Evolutionary conservation across 2,797 vertebrate species (phyloP).

Genomic region (Pogonophryne albipinna): DNA sequence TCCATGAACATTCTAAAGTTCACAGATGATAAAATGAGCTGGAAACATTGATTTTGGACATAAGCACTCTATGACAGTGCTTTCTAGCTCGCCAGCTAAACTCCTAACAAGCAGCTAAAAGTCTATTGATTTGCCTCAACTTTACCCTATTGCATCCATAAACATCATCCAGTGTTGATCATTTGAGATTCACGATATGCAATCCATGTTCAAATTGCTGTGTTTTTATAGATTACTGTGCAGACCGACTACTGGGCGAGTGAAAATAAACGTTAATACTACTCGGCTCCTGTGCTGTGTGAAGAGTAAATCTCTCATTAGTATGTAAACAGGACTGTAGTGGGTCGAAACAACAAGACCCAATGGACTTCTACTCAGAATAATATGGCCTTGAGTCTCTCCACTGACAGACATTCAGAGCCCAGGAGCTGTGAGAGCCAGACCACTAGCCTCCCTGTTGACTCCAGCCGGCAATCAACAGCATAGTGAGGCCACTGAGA

Average conservation of each 20-base stretch:
- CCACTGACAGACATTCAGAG: conserved; percentile 72
- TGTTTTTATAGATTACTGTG: conserved; percentile 62
- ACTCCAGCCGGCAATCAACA: conserved; percentile 74
- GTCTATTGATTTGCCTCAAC: conserved; percentile 67
- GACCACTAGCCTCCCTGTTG: conserved; percentile 71
- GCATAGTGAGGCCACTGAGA: conserved; percentile 66
- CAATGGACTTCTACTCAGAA: conserved; percentile 73
- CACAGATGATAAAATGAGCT: conserved; percentile 45
- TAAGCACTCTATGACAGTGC: conserved; percentile 42
- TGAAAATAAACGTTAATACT: conserved; percentile 44
- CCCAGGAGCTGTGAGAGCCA: conserved; percentile 64
- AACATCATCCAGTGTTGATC: conserved; percentile 51
- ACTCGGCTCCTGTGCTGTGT: conserved; percentile 41
- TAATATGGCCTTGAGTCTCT: conserved; percentile 77
- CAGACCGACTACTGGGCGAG: conserved; percentile 35
- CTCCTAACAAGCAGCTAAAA: conserved; percentile 59
- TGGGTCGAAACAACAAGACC: conserved; percentile 78
- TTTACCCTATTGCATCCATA: conserved; percentile 65
- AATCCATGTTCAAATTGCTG: conserved; percentile 36
- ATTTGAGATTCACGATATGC: conserved; percentile 56
- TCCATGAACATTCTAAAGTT: conserved; percentile 46
- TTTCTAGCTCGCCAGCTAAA: conserved; percentile 49
- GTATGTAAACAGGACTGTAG: conserved; percentile 79
- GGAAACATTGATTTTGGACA: conserved; percentile 56
- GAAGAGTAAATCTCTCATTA: conserved; percentile 75